A percentile compares a stretch with the other conserved stretches of the same genome.
These are phyloP conservation scores for Gorilla gorilla DNA, from an alignment of 2,113 vertebrate genomes.

Conservation along the genomic window DNA sequence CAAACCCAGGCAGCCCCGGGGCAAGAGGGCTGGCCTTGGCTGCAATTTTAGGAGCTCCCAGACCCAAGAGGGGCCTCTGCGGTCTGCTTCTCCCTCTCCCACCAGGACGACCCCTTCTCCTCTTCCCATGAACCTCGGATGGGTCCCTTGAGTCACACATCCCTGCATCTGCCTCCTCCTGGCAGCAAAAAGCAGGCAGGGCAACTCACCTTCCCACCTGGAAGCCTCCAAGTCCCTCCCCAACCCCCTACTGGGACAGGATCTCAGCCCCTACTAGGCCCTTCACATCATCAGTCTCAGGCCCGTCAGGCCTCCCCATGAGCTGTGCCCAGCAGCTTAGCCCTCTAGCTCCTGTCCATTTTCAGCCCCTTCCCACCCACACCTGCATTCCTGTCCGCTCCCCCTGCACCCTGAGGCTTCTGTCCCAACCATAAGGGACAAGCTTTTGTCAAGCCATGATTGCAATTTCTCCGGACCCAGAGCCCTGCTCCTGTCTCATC, in stretches of 20 bases:
- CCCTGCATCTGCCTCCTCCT: background rate
- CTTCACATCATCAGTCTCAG: background rate
- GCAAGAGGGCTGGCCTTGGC: background rate
- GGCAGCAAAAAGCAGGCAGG: background rate
- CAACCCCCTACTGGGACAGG: background rate
- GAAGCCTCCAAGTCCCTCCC: too few relatives aligned
- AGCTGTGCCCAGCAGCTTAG: background rate
- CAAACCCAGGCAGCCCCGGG: accelerated
- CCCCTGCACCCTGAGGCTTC: background rate
- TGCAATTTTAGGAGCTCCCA: background rate
- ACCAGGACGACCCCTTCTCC: background rate
- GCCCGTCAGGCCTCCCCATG: background rate
- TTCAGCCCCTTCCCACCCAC: background rate
- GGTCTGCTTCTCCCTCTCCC: background rate
- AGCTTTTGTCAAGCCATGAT: background rate
- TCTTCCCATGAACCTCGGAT: background rate
- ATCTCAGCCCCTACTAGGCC: too few relatives aligned
- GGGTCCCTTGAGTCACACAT: accelerated
- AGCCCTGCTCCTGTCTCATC: background rate
- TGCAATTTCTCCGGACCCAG: background rate
- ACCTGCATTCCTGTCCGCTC: too few relatives aligned
- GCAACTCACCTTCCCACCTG: background rate
- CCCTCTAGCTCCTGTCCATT: too few relatives aligned
- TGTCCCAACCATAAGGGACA: background rate
- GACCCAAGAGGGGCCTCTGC: background rate